Evolutionary conservation across 2,113 vertebrate genomes (phyloP).

Genomic region (Ciconia boyciana): DNA sequence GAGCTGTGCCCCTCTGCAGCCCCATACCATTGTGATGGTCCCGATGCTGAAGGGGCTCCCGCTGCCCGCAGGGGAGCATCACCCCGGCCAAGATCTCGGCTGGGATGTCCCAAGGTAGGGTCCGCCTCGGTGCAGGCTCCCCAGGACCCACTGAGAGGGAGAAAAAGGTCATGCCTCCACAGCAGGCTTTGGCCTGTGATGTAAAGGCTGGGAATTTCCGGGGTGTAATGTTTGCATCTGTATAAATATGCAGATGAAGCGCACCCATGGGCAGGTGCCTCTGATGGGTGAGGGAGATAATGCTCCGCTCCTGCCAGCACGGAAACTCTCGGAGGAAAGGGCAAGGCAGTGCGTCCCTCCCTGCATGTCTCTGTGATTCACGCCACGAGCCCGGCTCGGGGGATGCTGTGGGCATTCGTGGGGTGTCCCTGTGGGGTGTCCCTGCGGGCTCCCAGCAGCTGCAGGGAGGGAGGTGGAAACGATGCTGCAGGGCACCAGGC

Average conservation of each 20-base stretch:
- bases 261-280: slow-evolving; percentile 39
- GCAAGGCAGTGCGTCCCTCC: neutral
- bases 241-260: neutral
- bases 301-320: neutral
- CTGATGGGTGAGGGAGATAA: slow-evolving; percentile 35
- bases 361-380: neutral
- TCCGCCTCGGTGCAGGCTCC: accelerated
- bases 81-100: accelerated
- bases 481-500: neutral
- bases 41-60: accelerated
- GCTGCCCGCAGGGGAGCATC: accelerated
- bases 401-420: accelerated
- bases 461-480: neutral
- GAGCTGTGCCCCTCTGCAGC: neutral
- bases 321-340: neutral
- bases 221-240: slow-evolving; percentile 25
- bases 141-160: neutral
- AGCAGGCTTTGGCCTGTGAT: neutral
- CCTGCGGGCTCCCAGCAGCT: neutral
- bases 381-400: neutral
- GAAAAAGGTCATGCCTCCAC: neutral
- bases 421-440: neutral
- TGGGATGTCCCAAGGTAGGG: neutral
- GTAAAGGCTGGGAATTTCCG: slow-evolving; percentile 30
- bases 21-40: accelerated